Evolutionary conservation across 2,797 vertebrate species (phyloP).

Genomic region (Sebastiscus tertius): DNA sequence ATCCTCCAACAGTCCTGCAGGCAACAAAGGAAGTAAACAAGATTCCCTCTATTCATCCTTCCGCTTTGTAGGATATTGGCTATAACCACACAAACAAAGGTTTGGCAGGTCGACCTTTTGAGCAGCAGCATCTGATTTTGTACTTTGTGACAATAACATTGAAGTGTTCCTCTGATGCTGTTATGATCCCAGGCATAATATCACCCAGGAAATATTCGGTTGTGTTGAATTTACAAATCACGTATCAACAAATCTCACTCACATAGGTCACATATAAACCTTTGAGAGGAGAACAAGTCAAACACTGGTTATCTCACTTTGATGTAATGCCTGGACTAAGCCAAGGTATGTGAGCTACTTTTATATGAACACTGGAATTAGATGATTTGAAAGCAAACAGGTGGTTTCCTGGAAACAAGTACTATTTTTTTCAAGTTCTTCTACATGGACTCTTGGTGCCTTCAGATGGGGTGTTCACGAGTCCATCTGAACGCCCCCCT

Average conservation of each 20-base stretch:
- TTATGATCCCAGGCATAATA: conserved; percentile 40
- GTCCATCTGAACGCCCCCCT: too few relatives aligned
- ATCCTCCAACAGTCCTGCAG: conserved; percentile 32
- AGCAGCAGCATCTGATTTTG: conserved; percentile 26
- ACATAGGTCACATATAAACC: conserved; percentile 50
- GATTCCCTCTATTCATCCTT: conserved; percentile 41
- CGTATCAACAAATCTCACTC: conserved; percentile 61
- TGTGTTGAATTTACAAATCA: conserved; percentile 51
- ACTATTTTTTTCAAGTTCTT: background rate
- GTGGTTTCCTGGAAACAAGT: conserved; percentile 22
- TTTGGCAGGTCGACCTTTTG: conserved; percentile 3
- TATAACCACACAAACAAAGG: conserved; percentile 28
- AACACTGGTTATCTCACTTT: conserved; percentile 64
- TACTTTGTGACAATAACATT: conserved; percentile 3
- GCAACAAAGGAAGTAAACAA: conserved; percentile 51
- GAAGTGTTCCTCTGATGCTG: conserved; percentile 10
- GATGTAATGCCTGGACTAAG: conserved; percentile 47
- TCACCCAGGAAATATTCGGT: conserved; percentile 62
- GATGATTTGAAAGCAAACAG: conserved; percentile 54
- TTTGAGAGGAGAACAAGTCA: conserved; percentile 52
- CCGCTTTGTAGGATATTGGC: conserved; percentile 16
- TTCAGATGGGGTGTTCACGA: too few relatives aligned
- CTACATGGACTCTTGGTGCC: background rate
- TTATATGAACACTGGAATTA: conserved; percentile 56
- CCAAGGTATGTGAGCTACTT: conserved; percentile 59